phyloP scores from a whole-genome alignment of 2,888 invertebrate species.

The Quadriops clusia region DNA sequence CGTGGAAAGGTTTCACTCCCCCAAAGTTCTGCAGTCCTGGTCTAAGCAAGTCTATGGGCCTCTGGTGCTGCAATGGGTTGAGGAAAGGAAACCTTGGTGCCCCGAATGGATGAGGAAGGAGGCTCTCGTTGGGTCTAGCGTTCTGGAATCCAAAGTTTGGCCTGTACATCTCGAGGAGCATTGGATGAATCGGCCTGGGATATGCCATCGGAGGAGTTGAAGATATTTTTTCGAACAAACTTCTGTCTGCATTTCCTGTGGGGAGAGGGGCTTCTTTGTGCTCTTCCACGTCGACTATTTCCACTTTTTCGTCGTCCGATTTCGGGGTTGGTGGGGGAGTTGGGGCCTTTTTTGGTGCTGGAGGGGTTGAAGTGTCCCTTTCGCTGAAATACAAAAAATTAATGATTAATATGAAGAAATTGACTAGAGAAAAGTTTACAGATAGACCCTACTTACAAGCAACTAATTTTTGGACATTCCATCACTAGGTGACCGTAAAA shows the following conservation, averaged over 20 bases:
- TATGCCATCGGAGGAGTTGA: slow-evolving; percentile 55
- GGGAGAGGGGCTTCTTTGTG: slow-evolving; percentile 12
- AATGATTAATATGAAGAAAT: no score
- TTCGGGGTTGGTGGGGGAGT: slow-evolving; percentile 26
- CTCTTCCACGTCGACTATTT: slow-evolving; percentile 46
- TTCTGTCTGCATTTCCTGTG: slow-evolving; percentile 16
- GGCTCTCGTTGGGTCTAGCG: slow-evolving; percentile 38
- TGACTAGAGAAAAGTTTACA: no score
- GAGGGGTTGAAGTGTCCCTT: background rate
- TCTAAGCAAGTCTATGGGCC: slow-evolving; percentile 43
- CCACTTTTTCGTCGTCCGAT: slow-evolving; percentile 44
- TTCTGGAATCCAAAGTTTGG: slow-evolving; percentile 40
- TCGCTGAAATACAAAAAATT: no score
- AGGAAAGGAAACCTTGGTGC: slow-evolving; percentile 65
- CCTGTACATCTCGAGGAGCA: slow-evolving; percentile 63
- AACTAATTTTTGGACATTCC: no score
- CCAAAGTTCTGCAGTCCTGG: slow-evolving; percentile 44
- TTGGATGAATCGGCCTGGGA: slow-evolving; percentile 72
- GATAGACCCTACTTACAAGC: no score
- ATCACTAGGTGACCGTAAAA: no score
- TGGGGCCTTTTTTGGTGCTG: slow-evolving; percentile 2
- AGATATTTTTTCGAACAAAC: slow-evolving; percentile 15
- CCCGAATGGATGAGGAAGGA: slow-evolving; percentile 52
- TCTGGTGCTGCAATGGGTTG: slow-evolving; percentile 45
- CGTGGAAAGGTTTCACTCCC: slow-evolving; percentile 57